A percentile compares a stretch with the other conserved stretches of the same genome.
Evolutionary conservation across 1,140 invertebrate genomes (phyloP).

Genomic region (Littorina saxatilis): DNA sequence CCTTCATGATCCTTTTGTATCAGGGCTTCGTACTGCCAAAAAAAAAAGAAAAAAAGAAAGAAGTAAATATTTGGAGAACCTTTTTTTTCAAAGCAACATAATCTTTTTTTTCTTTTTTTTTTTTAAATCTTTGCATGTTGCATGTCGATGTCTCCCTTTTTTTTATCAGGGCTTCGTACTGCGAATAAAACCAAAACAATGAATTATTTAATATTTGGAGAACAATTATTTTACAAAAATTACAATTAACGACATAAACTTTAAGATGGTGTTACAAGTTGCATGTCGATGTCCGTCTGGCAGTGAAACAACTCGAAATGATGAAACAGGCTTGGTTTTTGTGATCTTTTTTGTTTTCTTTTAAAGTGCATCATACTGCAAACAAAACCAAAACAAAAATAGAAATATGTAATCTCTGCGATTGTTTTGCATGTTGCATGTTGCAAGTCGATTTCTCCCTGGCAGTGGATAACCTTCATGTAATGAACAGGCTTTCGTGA

Average conservation of each 20-base stretch:
- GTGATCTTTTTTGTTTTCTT: conserved; percentile 58
- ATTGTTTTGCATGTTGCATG: not conserved
- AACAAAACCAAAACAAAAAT: conserved; percentile 27
- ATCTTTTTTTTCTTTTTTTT: not conserved
- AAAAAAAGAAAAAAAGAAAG: conserved; percentile 27
- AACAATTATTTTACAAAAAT: not conserved
- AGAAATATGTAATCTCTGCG: too few relatives aligned
- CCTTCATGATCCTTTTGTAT: conserved; percentile 75
- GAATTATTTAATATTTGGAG: too few relatives aligned
- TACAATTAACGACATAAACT: too few relatives aligned
- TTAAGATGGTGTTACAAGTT: not conserved
- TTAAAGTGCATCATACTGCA: conserved; percentile 72
- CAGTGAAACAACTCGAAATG: conserved; percentile 99
- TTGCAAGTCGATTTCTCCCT: not conserved
- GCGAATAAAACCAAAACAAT: too few relatives aligned
- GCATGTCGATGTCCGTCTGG: conserved; percentile 77
- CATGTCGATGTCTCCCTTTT: not conserved
- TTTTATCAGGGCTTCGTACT: too few relatives aligned
- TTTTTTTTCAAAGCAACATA: not conserved
- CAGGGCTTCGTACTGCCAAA: conserved; percentile 69
- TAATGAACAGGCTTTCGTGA: too few relatives aligned
- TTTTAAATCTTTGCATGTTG: not conserved
- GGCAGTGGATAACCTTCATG: too few relatives aligned
- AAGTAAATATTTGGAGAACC: not conserved
- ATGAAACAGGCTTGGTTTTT: conserved; percentile 91